These are phyloP conservation scores for Styela clava DNA, from an alignment of 23 tunicate genomes.

Conservation along the genomic window DNA sequence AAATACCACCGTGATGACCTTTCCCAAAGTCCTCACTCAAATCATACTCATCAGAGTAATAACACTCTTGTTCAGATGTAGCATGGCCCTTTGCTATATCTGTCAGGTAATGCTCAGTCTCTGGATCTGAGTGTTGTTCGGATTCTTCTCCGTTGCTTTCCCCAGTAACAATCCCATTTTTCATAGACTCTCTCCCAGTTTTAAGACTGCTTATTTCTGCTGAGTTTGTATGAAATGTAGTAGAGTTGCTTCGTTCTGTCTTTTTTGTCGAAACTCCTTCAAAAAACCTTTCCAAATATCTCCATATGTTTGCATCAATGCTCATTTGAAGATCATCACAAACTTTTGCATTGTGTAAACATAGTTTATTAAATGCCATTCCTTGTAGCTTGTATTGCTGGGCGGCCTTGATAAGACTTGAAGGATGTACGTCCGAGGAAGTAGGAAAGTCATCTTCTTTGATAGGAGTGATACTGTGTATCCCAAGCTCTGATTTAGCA, in stretches of 20 bases:
- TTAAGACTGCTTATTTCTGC: conserved; percentile 4
- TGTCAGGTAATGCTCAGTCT: conserved; percentile 66
- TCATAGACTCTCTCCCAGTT: conserved; percentile 14
- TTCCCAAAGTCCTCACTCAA: conserved; percentile 9
- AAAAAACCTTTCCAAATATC: conserved; percentile 5
- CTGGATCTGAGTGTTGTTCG: conserved; percentile 59
- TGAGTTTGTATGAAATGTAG: conserved; percentile 10
- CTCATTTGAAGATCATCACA: background rate
- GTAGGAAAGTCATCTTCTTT: background rate
- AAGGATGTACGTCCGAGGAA: background rate
- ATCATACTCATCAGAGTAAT: conserved; percentile 47
- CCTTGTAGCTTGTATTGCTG: conserved; percentile 20
- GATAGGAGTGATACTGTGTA: background rate
- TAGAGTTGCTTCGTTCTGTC: conserved; percentile 13
- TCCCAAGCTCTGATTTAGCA: conserved; percentile 19
- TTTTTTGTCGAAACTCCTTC: background rate
- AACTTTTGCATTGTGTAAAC: conserved; percentile 11
- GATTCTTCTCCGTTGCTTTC: conserved; percentile 52
- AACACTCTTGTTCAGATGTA: conserved; percentile 63
- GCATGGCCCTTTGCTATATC: conserved; percentile 77
- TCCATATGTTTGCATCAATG: conserved; percentile 8
- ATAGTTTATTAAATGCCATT: conserved; percentile 6
- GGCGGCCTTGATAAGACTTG: conserved; percentile 9
- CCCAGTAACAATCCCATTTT: conserved; percentile 5
- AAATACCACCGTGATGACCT: background rate